Evolutionary conservation across 2,113 vertebrate species (phyloP), one percentile per base, ranked within the genome.

Genomic region (Suricata suricatta): DNA sequence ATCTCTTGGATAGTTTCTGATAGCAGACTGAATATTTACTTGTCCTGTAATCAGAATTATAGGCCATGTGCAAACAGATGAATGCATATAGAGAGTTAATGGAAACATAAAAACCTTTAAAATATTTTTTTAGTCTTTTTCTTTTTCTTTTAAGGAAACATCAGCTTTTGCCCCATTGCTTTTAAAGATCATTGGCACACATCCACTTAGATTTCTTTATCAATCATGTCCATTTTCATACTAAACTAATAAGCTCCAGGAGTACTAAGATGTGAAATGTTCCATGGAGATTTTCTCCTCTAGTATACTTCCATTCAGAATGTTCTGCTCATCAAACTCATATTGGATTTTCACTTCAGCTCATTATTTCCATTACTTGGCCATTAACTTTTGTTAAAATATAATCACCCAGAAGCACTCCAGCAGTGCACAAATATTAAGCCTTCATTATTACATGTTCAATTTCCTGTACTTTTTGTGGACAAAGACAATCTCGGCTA

Each of bases 331-430:
- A 95, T 98, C 98, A 98, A 96, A 95, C 0, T 95, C 76, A 76
- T 72, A 98, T 68, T 97, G 93, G 88, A 92, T 97, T 98, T 98
- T 98, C 85, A 96, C 81, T 97, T 71, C 96, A 97, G 86, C 35
- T 97, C 96, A 96, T 98, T 98, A 98, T 98, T 98, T 97, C 60
- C 47, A 86, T 98, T 98, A 93, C 31, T 94, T 95, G 94, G 80
- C 63, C 79, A 98, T 98, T 98, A 98, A 97, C 98, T 98, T 97
- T 54, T 96, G 29, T 96, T 98, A 98, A 98, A 98, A 98, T 93
- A 96, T 98, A 98, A 98, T 96, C 15, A 98, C 79, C 86, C 79
- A 87, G 93, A 98, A 98, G 54, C 86, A 97, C 68, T 98, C 89
- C 93, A 96, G 72, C 47, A 97, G 60, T 81, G 81, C 77, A 95